Percentiles rank a stretch among this genome's conserved stretches.
Conservation (phyloP, 1,140 invertebrate species). For the Caenorhabditis brenneri region DNA sequence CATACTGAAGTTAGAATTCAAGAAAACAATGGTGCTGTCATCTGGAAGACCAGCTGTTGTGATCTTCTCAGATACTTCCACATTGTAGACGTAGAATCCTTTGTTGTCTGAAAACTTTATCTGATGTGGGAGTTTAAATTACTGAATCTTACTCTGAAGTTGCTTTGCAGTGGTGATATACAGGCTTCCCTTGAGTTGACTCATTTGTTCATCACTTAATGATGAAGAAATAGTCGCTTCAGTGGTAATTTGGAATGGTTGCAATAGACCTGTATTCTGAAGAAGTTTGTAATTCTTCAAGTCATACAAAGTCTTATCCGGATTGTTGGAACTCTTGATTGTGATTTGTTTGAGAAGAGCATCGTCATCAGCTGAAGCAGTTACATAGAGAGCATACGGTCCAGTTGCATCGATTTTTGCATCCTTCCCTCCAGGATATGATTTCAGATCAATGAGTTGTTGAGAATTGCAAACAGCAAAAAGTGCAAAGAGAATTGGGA, state of each 20-base stretch:
- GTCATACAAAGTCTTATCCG: background rate
- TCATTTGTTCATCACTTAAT: background rate
- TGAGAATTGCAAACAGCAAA: conserved; percentile 23
- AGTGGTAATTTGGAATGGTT: background rate
- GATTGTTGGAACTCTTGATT: background rate
- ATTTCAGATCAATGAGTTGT: background rate
- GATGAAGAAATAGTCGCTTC: background rate
- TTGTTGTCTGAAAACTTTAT: conserved; percentile 9
- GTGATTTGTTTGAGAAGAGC: background rate
- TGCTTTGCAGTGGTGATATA: conserved; percentile 1
- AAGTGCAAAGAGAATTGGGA: background rate
- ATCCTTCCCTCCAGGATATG: background rate
- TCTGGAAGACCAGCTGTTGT: background rate
- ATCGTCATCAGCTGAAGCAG: background rate
- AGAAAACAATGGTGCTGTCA: background rate
- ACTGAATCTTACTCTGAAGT: background rate
- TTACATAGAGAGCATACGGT: background rate
- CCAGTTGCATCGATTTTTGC: background rate
- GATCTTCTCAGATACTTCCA: background rate
- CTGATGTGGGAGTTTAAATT: background rate
- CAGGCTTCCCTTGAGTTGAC: background rate
- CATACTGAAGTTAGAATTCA: background rate
- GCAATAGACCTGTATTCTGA: background rate
- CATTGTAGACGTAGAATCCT: background rate
- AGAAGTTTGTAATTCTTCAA: background rate